phyloP scores from a whole-genome alignment of 2,797 vertebrate species.

The Amblyopsis hoosieri region DNA sequence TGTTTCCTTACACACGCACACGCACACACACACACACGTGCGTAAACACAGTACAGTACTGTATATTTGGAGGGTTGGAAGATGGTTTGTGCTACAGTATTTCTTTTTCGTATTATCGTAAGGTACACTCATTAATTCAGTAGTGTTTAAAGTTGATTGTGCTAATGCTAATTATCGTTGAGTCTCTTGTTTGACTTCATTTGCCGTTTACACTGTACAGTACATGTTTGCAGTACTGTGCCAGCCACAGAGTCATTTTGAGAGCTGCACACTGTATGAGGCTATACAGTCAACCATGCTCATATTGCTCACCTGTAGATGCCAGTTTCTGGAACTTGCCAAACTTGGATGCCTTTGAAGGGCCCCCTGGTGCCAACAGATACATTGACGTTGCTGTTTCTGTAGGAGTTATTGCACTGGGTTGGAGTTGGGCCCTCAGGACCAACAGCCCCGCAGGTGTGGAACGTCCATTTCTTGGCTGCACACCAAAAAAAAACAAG shows the following conservation, averaged over 20 bases:
- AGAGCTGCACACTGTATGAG: slow-evolving; percentile 17
- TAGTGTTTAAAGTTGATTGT: too few species aligned
- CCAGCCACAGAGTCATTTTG: background rate
- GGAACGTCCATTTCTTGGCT: slow-evolving; percentile 86
- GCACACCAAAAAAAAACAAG: slow-evolving; percentile 32
- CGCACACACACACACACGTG: background rate
- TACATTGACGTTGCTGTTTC: slow-evolving; percentile 88
- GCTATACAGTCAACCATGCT: slow-evolving; percentile 6
- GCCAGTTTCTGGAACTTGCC: slow-evolving; percentile 91
- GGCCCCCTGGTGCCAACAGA: slow-evolving; percentile 84
- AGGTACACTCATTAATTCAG: too few species aligned
- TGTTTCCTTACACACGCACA: too few species aligned
- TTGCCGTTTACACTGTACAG: too few species aligned
- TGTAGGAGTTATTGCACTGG: slow-evolving; percentile 91
- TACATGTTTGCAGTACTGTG: too few species aligned
- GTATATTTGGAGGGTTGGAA: background rate
- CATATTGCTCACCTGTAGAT: slow-evolving; percentile 85
- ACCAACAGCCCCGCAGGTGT: slow-evolving; percentile 91
- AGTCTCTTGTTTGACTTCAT: too few species aligned
- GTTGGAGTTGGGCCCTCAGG: slow-evolving; percentile 90
- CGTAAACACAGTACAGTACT: background rate
- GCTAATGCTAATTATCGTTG: too few species aligned
- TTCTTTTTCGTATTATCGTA: too few species aligned
- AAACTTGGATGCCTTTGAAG: slow-evolving; percentile 91
- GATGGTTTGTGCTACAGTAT: background rate